Evolutionary conservation across 2,888 invertebrate genomes (phyloP).

Genomic region (Morpho helenor): DNA sequence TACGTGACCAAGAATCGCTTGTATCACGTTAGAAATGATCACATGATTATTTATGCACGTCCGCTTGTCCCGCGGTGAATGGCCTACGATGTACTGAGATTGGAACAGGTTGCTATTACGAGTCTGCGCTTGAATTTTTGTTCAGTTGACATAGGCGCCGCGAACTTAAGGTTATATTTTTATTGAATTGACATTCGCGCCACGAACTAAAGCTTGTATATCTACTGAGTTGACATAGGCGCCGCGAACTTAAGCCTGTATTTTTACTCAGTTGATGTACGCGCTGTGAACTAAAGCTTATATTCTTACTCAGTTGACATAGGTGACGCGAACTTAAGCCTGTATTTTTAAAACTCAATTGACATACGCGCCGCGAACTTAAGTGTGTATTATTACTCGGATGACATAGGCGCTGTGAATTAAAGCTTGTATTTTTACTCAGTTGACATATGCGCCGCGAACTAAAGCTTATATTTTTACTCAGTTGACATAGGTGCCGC

Average conservation of each 20-base stretch:
- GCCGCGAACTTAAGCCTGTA: not conserved
- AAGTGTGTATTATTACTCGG: not conserved
- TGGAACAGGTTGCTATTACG: slow-evolving; percentile 11
- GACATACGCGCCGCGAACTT: slow-evolving; percentile 22
- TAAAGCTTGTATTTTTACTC: not conserved
- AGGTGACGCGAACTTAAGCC: slow-evolving; percentile 9
- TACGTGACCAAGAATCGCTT: slow-evolving; percentile 55
- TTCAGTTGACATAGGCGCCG: slow-evolving; percentile 24
- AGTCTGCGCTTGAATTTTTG: not conserved
- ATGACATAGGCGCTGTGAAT: not conserved
- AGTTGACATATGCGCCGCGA: too few species aligned
- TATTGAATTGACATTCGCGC: not conserved
- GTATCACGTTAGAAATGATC: slow-evolving; percentile 66
- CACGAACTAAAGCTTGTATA: not conserved
- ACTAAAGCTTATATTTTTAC: not conserved
- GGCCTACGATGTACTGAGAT: slow-evolving; percentile 28
- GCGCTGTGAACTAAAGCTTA: not conserved
- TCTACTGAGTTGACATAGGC: slow-evolving; percentile 26
- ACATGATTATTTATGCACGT: slow-evolving; percentile 73
- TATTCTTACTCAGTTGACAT: slow-evolving; percentile 20
- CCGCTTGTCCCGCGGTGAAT: slow-evolving; percentile 37
- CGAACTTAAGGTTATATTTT: not conserved
- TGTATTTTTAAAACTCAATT: not conserved
- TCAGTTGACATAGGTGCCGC: not conserved
- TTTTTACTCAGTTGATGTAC: not conserved